Base-by-base conservation (phyloP, 2,113 vertebrate genomes). In the Himantopus leucocephalus region DNA sequence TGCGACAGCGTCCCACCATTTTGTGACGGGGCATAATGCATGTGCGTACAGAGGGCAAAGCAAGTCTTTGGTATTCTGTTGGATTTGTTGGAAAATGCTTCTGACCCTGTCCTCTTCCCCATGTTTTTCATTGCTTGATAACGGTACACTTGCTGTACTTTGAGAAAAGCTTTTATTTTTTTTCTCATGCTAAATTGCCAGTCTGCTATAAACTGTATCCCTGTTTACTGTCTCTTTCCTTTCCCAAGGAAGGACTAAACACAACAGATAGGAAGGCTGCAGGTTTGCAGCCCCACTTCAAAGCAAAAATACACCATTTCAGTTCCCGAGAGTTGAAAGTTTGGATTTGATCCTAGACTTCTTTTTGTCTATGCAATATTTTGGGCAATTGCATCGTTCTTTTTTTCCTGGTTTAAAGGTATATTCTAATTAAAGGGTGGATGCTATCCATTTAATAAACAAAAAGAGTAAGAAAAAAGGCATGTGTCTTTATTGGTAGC, bases 41-140 rank as follows among this genome's bases (percentile, higher is more conserved):
- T 0, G 0, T 41, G 26, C 0, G 0, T 32, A 53, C 0, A 37
- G 21, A 56, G 29, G 60, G 52, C 58, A 76, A 80, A 73, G 62
- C n/a, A 45, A 35, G 16, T 34, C 89, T 91, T 85, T 48, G 63
- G n/a, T 77, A 88, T 92, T 48, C 89, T 53, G 63, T 34, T 66
- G 70, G 23, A 71, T 87, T 82, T 75, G 13, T 29, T 72, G 62
- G 82, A 67, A 45, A 88, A 59, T 34, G 23, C 26, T 50, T 55
- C 21, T 4, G 35, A 59, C 34, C 35, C 15, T 60, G 63, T 76
- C 32, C 34, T 15, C 52, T 68, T 72, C 53, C 52, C 43, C 71
- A 52, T 1, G 0, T 34, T 80, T 64, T 60, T 56, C 41, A 24
- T 56, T 74, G 41, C 74, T 72, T 37, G 26, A 0, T n/a, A 71